A percentile compares a stretch with the other conserved stretches of the same genome.
phyloP scores from a whole-genome alignment of 2,797 vertebrate genomes.

The Bryconaethiops microstoma region DNA sequence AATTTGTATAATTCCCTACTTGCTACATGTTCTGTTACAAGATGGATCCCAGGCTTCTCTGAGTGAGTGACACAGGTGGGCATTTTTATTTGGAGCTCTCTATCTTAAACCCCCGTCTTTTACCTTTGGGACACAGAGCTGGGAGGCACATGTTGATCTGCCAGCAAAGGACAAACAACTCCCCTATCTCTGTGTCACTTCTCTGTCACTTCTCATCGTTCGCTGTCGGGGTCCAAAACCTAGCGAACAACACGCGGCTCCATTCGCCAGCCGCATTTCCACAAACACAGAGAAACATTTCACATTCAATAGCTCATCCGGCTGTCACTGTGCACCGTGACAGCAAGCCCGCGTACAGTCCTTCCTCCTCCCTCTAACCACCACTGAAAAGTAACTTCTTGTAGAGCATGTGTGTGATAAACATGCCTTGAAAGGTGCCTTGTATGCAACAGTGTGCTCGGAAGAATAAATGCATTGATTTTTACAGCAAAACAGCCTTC shows the following conservation, averaged over 20 bases:
- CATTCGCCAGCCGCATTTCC: constrained; percentile 22
- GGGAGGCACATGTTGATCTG: constrained; percentile 75
- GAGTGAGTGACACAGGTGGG: constrained; percentile 13
- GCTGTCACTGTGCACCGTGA: background rate
- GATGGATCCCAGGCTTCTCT: background rate
- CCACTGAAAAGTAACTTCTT: no score
- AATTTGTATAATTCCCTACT: background rate
- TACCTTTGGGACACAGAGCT: constrained; percentile 71
- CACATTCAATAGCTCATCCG: constrained; percentile 47
- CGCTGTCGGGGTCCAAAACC: constrained; percentile 66
- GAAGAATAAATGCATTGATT: constrained; percentile 14
- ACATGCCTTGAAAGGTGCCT: constrained; percentile 5
- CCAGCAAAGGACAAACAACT: constrained; percentile 79
- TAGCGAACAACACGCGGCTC: constrained; percentile 64
- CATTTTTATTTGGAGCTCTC: constrained; percentile 44
- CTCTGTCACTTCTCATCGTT: constrained; percentile 77
- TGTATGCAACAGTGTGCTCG: background rate
- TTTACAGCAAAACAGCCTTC: background rate
- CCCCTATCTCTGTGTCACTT: constrained; percentile 75
- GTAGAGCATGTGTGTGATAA: background rate
- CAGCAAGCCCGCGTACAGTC: background rate
- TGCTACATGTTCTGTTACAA: background rate
- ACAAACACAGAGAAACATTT: constrained; percentile 23
- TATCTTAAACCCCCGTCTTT: constrained; percentile 60
- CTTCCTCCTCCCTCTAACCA: background rate